These are phyloP conservation scores for Trachymyrmex cornetzi DNA, from an alignment of 1,140 invertebrate genomes.

Conservation along the genomic window DNA sequence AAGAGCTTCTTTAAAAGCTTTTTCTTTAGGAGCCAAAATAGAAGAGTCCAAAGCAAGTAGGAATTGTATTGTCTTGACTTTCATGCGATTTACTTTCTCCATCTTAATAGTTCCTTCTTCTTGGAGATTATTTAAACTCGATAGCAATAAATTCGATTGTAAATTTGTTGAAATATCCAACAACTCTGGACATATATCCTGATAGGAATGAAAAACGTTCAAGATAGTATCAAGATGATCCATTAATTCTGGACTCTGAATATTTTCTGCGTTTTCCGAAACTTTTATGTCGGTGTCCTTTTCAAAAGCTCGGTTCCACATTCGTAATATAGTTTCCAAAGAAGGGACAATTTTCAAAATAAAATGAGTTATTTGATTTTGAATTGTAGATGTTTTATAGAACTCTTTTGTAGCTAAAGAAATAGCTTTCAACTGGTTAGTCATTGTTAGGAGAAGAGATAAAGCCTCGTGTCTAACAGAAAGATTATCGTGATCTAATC, in stretches of 20 bases:
- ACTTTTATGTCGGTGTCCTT: slow-evolving; percentile 66
- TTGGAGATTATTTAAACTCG: slow-evolving; percentile 71
- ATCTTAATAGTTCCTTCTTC: slow-evolving; percentile 29
- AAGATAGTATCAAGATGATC: slow-evolving; percentile 86
- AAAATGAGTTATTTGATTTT: slow-evolving; percentile 30
- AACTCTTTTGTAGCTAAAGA: slow-evolving; percentile 64
- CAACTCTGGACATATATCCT: slow-evolving; percentile 86
- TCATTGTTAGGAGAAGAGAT: slow-evolving; percentile 77
- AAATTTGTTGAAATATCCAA: slow-evolving; percentile 82
- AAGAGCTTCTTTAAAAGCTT: slow-evolving; percentile 88
- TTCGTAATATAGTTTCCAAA: slow-evolving; percentile 84
- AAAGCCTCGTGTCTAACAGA: slow-evolving; percentile 80
- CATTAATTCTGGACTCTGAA: slow-evolving; percentile 72
- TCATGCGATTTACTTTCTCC: slow-evolving; percentile 85
- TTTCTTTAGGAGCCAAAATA: slow-evolving; percentile 86
- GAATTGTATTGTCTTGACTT: slow-evolving; percentile 90
- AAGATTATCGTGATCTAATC: slow-evolving; percentile 76
- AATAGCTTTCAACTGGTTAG: slow-evolving; percentile 75
- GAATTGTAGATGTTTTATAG: slow-evolving; percentile 3
- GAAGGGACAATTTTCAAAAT: slow-evolving; percentile 86
- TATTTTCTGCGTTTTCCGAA: slow-evolving; percentile 74
- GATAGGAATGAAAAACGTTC: slow-evolving; percentile 87
- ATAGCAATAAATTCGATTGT: slow-evolving; percentile 78
- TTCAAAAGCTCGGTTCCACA: slow-evolving; percentile 85
- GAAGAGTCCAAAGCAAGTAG: slow-evolving; percentile 88